Percentiles rank a stretch among this genome's conserved stretches.
phyloP scores from a whole-genome alignment of 2,113 vertebrate genomes.

The Elachura formosa region DNA sequence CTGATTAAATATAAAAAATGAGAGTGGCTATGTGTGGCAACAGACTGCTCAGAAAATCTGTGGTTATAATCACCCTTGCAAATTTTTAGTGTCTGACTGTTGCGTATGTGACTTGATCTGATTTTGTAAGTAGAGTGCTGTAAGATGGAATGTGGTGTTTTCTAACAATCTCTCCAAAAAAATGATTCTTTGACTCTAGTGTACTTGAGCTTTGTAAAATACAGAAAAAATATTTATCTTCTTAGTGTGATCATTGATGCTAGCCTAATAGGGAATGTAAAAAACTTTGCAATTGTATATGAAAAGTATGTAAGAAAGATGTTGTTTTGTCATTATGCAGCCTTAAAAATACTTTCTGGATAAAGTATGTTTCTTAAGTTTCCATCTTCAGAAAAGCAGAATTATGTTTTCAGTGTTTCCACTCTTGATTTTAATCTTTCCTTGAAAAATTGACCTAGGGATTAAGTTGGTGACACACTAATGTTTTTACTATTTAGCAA shows the following conservation, averaged over 20 bases:
- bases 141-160: not conserved
- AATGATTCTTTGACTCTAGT: not conserved
- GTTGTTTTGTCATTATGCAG: not conserved
- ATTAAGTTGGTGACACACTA: not conserved
- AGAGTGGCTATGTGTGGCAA: not conserved
- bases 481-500: not conserved
- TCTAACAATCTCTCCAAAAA: not conserved
- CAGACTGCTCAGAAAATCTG: not conserved
- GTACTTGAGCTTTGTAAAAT: not conserved
- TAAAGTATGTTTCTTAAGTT: not conserved
- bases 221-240: not conserved
- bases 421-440: not conserved
- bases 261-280: not conserved
- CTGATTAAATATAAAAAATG: not conserved
- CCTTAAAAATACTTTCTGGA: not conserved
- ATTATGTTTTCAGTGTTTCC: not conserved
- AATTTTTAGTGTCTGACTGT: not conserved
- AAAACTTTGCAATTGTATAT: not conserved
- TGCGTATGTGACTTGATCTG: not conserved
- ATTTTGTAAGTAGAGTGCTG: not conserved
- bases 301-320: not conserved
- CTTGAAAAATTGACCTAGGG: not conserved
- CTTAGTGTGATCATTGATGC: not conserved
- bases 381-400: not conserved
- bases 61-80: not conserved